phyloP scores from a whole-genome alignment of 2,888 invertebrate genomes.

The Galeruca laticollis region DNA sequence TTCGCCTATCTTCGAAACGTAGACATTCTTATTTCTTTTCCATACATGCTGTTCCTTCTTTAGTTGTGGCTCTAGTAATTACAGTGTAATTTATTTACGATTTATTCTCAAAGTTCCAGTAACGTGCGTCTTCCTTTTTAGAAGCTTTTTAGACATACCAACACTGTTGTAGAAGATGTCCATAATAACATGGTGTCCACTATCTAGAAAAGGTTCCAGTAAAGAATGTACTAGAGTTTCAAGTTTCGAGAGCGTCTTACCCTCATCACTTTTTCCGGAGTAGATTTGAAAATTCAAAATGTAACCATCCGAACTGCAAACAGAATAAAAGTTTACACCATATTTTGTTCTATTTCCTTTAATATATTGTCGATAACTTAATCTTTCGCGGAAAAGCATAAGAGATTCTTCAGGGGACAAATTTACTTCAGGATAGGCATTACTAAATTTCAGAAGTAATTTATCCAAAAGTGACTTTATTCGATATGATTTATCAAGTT shows the following conservation, averaged over 20 bases:
- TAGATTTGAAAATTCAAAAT: constrained; percentile 50
- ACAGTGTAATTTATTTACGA: no score
- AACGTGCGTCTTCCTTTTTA: neutral
- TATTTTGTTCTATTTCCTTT: constrained; percentile 50
- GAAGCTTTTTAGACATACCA: neutral
- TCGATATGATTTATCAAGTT: constrained; percentile 8
- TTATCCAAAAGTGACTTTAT: constrained; percentile 13
- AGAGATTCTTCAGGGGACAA: constrained; percentile 50
- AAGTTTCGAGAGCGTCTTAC: constrained; percentile 26
- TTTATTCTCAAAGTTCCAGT: neutral
- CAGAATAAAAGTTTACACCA: constrained; percentile 51
- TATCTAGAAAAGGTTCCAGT: constrained; percentile 26
- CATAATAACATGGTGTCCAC: no score
- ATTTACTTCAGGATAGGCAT: constrained; percentile 28
- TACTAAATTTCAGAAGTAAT: constrained; percentile 24
- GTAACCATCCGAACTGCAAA: constrained; percentile 48
- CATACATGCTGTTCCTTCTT: no score
- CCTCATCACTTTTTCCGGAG: constrained; percentile 41
- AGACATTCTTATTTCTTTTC: no score
- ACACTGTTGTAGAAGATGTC: no score
- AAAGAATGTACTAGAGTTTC: constrained; percentile 30
- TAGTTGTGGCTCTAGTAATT: no score
- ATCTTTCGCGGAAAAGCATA: constrained; percentile 44
- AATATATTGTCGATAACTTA: constrained; percentile 48
- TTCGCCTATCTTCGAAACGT: no score